These are phyloP conservation scores for Ammodytes marinus DNA, from an alignment of 2,113 vertebrate species.

Conservation along the genomic window DNA sequence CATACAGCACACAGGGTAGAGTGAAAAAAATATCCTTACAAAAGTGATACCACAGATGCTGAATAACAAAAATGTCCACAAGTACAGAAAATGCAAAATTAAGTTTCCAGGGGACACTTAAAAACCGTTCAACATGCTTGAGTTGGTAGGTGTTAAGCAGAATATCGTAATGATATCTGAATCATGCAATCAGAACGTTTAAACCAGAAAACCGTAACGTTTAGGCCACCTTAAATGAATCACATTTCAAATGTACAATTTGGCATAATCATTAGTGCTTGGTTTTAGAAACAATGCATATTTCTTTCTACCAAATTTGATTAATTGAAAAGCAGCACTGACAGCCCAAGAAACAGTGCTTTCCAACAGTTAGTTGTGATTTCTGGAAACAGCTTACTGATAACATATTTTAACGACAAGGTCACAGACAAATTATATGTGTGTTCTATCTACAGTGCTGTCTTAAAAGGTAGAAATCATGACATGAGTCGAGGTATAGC, in stretches of 20 bases:
- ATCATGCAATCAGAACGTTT: neutral
- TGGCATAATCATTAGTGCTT: neutral
- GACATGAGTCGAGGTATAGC: neutral
- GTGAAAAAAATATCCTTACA: neutral
- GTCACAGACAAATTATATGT: constrained; percentile 25
- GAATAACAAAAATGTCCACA: neutral
- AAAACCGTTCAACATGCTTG: neutral
- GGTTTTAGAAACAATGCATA: neutral
- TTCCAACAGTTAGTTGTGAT: constrained; percentile 1
- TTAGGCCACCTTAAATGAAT: neutral
- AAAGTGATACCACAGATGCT: neutral
- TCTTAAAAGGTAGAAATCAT: constrained; percentile 32
- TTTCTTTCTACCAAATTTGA: neutral
- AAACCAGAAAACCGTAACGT: neutral
- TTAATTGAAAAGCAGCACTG: neutral
- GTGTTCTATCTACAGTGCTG: constrained; percentile 31
- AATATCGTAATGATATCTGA: neutral
- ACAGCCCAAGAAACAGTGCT: neutral
- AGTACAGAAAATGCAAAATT: neutral
- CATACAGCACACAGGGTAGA: too few relatives aligned
- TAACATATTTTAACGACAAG: constrained; percentile 18
- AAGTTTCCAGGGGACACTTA: neutral
- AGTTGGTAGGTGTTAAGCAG: neutral
- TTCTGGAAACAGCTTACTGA: constrained; percentile 13
- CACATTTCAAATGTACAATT: neutral